These are phyloP conservation scores for Leucoptera coffeella DNA, from an alignment of 2,888 invertebrate genomes.

Conservation along the genomic window DNA sequence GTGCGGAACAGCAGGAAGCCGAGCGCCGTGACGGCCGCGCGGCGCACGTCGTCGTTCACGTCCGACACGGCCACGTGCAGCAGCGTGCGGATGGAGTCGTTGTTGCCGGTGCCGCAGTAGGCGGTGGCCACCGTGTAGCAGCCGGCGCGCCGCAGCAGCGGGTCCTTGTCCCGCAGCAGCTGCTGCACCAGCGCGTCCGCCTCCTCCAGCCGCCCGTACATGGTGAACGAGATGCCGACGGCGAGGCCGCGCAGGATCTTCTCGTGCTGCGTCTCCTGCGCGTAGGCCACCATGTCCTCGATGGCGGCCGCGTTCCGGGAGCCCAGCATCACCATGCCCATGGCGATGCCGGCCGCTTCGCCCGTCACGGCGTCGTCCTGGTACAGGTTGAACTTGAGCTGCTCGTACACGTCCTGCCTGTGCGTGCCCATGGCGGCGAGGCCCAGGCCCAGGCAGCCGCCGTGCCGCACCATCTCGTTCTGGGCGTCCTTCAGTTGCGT, in stretches of 20 bases:
- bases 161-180: conserved; percentile 88
- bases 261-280: conserved; percentile 95
- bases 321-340: conserved; percentile 99
- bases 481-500: conserved; percentile 94
- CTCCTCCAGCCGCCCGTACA: conserved; percentile 95
- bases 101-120: conserved; percentile 96
- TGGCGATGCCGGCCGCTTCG: conserved; percentile 97
- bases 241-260: conserved; percentile 96
- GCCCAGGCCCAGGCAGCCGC: conserved; percentile 94
- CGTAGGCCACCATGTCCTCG: conserved; percentile 92
- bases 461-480: conserved; percentile 95
- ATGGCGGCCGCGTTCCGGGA: conserved; percentile 85
- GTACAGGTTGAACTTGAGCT: conserved; percentile 92
- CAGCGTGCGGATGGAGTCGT: conserved; percentile 89
- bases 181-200: conserved; percentile 91
- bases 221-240: conserved; percentile 91
- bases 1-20: conserved; percentile 96
- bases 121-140: conserved; percentile 99
- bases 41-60: conserved; percentile 97
- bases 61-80: conserved; percentile 97
- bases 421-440: conserved; percentile 98
- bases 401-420: conserved; percentile 91
- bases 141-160: conserved; percentile 89
- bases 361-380: conserved; percentile 99
- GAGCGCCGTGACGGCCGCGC: conserved; percentile 97